A percentile compares a stretch with the other conserved stretches of the same genome.
phyloP scores from a whole-genome alignment of 2,888 invertebrate species.

The Eremobia ochroleuca region DNA sequence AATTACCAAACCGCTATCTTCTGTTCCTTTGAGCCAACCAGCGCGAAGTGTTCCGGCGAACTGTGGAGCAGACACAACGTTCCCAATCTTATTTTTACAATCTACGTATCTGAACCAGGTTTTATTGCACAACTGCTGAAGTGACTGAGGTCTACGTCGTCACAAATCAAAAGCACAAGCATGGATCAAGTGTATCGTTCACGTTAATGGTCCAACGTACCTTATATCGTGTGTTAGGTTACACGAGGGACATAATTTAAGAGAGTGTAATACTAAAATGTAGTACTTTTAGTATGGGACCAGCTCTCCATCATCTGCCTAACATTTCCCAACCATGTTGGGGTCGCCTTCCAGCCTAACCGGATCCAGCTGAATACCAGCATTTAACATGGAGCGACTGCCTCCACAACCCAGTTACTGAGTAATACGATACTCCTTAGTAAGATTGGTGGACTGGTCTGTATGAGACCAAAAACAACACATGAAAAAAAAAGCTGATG shows the following conservation, averaged over 20 bases:
- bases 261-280: not conserved
- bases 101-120: conserved; percentile 80
- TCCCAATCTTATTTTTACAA: conserved; percentile 86
- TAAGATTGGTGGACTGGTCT: not conserved
- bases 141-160: conserved; percentile 41
- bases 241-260: not conserved
- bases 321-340: not conserved
- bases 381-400: not conserved
- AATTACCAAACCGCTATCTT: conserved; percentile 26
- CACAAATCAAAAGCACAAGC: conserved; percentile 28
- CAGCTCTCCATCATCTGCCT: not conserved
- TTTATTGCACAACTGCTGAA: conserved; percentile 68
- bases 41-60: conserved; percentile 74
- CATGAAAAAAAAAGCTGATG: not conserved
- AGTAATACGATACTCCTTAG: not conserved
- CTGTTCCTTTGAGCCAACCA: conserved; percentile 54
- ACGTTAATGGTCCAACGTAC: not conserved
- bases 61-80: conserved; percentile 74
- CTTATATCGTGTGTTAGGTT: not conserved
- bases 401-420: not conserved
- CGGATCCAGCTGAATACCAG: not conserved
- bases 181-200: not conserved
- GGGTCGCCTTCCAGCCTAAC: not conserved
- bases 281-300: not conserved
- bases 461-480: not conserved